Evolutionary conservation across 1,140 invertebrate genomes (phyloP).

Genomic region (Daktulosphaira vitifoliae): DNA sequence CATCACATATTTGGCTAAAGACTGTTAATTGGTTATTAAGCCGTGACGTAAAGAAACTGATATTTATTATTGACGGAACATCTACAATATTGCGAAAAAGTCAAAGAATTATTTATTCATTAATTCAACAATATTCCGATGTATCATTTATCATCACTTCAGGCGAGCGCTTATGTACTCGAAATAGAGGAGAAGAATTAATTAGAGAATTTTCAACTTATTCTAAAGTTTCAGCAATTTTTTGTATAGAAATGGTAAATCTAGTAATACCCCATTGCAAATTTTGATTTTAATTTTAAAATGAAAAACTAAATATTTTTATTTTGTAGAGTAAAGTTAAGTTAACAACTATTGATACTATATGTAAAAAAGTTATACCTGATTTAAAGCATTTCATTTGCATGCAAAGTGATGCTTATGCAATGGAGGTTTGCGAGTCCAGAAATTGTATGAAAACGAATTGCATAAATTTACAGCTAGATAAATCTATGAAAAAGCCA

Average conservation of each 20-base stretch:
- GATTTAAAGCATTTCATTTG: constrained; percentile 20
- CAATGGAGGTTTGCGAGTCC: constrained; percentile 16
- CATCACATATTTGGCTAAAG: constrained; percentile 18
- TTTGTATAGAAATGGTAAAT: constrained; percentile 30
- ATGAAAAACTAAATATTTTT: no score
- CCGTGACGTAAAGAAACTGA: constrained; percentile 22
- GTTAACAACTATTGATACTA: constrained; percentile 7
- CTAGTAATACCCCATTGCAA: neutral
- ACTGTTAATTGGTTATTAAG: constrained; percentile 23
- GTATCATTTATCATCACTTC: constrained; percentile 26
- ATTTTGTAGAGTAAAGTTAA: neutral
- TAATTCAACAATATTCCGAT: constrained; percentile 26
- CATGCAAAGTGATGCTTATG: constrained; percentile 27
- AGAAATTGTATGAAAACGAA: neutral
- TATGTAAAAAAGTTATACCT: neutral
- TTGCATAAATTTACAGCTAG: constrained; percentile 11
- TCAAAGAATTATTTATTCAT: constrained; percentile 25
- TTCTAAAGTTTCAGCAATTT: constrained; percentile 5
- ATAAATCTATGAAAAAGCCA: constrained; percentile 4
- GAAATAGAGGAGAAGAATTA: neutral
- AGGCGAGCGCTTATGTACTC: constrained; percentile 6
- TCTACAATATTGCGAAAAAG: constrained; percentile 14
- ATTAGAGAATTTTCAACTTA: neutral
- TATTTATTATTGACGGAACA: constrained; percentile 30
- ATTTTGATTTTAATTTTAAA: neutral